Base-by-base conservation (phyloP, 2,888 invertebrate genomes). In the Amitus sp. region DNA sequence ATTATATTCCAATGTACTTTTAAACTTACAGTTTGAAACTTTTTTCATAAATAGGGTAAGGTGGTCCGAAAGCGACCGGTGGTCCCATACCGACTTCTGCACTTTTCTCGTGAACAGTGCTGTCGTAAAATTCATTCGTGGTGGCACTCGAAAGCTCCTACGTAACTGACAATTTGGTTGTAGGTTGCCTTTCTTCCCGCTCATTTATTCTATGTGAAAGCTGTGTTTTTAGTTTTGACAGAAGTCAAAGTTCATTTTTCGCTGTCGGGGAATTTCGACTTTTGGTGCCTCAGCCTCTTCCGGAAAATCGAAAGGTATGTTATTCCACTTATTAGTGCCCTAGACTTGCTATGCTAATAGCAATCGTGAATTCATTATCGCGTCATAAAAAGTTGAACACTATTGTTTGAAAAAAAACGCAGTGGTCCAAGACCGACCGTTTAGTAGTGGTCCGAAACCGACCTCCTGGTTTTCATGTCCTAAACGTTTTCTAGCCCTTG, bases 401-500 rank as follows among this genome's bases (percentile, higher is more conserved):
- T 9, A 33, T 33, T 33, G 10, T 9, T 33, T 12, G 33, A 33
- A 33, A 33, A 33, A 33, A 33, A n/a, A 6, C 33, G 33, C n/a
- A 2, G 33, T 33, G 30, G 30, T 30, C 30, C 30, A n/a, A 30
- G n/a, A 30, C 30, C 30, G 30, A 30, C 30, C 30, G 10, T n/a
- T n/a, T 20, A 47, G 2, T 1, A 15, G 17, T 47, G 30, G 47
- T 47, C 30, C 23, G 12, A 46, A 13, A 47, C 13, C n/a, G 47
- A 28, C 47, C 47, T 18, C 30, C 15, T 30, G 2, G 30, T 13
- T 30, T 33, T 30, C 30, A n/a, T 12, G 19, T 18, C 3, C 12
- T 33, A 23, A 47, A 47, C 1, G 7, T 30, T 47, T 47, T 47
- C 1, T 15, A 47, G 47, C n/a, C n/a, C n/a, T n/a, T 12, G 47